phyloP scores from a whole-genome alignment of 2,113 vertebrate species.

The Hyaena hyaena region DNA sequence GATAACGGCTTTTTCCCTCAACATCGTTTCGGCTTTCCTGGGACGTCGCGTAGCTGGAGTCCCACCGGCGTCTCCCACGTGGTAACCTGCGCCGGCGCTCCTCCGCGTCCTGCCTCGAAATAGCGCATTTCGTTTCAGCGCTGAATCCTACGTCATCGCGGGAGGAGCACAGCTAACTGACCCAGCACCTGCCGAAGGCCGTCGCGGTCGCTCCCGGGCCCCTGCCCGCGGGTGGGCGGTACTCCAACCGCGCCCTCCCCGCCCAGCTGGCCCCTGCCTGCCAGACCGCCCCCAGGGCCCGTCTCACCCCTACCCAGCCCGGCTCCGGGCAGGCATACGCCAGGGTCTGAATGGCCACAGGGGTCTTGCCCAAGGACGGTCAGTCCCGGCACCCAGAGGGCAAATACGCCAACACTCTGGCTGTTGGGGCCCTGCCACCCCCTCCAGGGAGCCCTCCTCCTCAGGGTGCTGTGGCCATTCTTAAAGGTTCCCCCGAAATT shows the following conservation, averaged over 20 bases:
- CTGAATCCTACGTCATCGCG: fast-evolving
- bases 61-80: background rate
- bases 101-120: fast-evolving
- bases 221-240: background rate
- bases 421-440: background rate
- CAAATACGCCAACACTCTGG: background rate
- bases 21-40: background rate
- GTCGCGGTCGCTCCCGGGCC: background rate
- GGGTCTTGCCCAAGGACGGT: background rate
- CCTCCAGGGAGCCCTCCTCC: background rate
- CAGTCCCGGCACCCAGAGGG: background rate
- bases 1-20: background rate
- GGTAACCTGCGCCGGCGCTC: background rate
- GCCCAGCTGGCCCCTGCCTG: background rate
- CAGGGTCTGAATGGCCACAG: background rate
- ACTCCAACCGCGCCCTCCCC: background rate
- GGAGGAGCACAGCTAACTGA: no score
- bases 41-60: no score
- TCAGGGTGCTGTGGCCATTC: background rate
- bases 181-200: background rate
- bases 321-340: background rate
- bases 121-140: background rate
- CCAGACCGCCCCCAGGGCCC: background rate
- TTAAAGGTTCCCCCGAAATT: background rate
- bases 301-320: background rate